Evolutionary conservation across 2,797 vertebrate species (phyloP).

Genomic region (Yasuhikotakia modesta): DNA sequence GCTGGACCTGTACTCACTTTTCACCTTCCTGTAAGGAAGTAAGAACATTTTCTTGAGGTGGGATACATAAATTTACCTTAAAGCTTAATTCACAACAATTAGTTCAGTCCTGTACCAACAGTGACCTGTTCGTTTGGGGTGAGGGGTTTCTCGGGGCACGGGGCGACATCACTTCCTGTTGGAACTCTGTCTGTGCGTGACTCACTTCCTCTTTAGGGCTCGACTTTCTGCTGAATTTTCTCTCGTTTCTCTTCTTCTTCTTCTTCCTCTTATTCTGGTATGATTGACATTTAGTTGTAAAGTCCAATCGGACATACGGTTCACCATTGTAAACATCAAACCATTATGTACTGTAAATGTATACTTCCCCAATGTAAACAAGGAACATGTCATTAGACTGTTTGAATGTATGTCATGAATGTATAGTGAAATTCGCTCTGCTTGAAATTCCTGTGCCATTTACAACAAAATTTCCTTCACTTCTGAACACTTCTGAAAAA

Average conservation of each 20-base stretch:
- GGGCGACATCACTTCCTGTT: constrained; percentile 67
- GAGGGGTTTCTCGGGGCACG: constrained; percentile 58
- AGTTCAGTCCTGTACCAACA: background rate
- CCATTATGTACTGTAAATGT: background rate
- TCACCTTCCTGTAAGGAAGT: constrained; percentile 74
- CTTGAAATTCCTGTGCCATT: background rate
- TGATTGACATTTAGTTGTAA: constrained; percentile 54
- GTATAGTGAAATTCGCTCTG: background rate
- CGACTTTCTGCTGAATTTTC: constrained; percentile 61
- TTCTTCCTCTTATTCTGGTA: constrained; percentile 77
- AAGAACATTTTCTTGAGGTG: background rate
- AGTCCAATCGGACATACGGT: background rate
- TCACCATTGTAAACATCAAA: constrained; percentile 2
- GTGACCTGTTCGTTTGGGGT: constrained; percentile 38
- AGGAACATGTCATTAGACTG: background rate
- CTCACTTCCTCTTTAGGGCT: constrained; percentile 31
- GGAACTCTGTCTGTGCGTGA: constrained; percentile 27
- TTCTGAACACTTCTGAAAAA: too few relatives aligned
- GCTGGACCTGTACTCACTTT: constrained; percentile 84
- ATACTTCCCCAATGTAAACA: constrained; percentile 17
- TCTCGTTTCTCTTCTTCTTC: constrained; percentile 68
- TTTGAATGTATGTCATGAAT: background rate
- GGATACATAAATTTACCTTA: too few relatives aligned
- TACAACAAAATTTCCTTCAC: background rate
- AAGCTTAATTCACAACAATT: background rate